Conservation (phyloP, 2,797 vertebrate species). For the Nannoperca australis region DNA sequence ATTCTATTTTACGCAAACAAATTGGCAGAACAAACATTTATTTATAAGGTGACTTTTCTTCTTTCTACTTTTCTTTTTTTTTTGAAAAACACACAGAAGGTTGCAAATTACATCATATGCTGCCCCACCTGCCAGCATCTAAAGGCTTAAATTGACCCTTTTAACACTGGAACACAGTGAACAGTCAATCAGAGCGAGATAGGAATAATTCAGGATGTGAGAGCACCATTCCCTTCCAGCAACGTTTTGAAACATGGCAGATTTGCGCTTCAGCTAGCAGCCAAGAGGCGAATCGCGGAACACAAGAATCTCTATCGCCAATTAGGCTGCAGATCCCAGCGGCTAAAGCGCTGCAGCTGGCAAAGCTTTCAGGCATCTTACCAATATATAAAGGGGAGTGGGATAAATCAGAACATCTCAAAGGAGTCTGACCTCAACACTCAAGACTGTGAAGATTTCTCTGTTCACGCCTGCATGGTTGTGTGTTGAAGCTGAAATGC, state of each 20-base stretch:
- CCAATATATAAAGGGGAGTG: not conserved
- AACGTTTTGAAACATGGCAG: conserved; percentile 10
- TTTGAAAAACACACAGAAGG: not conserved
- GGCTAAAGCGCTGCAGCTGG: conserved; percentile 30
- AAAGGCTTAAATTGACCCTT: not conserved
- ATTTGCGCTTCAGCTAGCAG: conserved; percentile 29
- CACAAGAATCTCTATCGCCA: conserved; percentile 22
- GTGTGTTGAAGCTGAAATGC: not conserved
- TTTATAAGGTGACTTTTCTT: not conserved
- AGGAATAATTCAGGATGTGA: not conserved
- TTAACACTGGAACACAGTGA: not conserved
- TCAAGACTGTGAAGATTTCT: not conserved
- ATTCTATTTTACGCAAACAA: not conserved
- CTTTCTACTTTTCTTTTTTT: no score
- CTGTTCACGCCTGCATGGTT: not conserved
- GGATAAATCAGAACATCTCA: not conserved
- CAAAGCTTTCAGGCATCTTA: conserved; percentile 9
- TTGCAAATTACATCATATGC: not conserved
- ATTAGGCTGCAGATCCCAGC: conserved; percentile 22
- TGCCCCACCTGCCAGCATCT: not conserved
- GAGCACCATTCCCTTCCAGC: not conserved
- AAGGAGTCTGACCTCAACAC: not conserved
- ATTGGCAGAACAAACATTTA: not conserved
- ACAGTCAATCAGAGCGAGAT: not conserved
- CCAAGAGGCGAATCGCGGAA: not conserved